Evolutionary conservation across 37 sponge, comb jelly and placozoan species (phyloP).

Genomic region (Theonella swinhoei): DNA sequence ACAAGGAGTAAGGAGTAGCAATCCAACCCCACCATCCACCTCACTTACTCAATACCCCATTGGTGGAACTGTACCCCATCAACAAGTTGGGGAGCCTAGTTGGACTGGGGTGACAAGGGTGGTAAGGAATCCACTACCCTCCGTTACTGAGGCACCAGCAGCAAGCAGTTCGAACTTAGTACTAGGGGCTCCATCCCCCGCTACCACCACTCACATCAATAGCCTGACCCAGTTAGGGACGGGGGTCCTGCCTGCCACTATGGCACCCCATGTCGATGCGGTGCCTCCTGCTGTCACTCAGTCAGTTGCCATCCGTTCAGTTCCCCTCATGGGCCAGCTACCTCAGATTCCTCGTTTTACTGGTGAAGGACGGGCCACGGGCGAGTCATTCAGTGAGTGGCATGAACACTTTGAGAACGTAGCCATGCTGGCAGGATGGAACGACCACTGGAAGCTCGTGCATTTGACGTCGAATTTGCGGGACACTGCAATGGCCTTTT

Average conservation of each 20-base stretch:
- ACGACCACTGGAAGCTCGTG: slow-evolving; percentile 36
- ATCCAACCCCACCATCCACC: not conserved
- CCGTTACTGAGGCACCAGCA: not conserved
- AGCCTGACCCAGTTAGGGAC: not conserved
- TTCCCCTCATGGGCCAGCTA: slow-evolving; percentile 10
- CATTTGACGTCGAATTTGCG: slow-evolving; percentile 37
- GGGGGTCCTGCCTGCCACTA: not conserved
- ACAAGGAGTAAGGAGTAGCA: not conserved
- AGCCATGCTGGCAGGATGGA: slow-evolving; percentile 35
- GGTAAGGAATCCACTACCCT: not conserved
- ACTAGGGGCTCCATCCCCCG: not conserved
- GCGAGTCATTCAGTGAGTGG: slow-evolving; percentile 60
- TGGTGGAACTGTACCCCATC: not conserved
- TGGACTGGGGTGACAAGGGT: not conserved
- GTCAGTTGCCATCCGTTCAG: not conserved
- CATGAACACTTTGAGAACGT: slow-evolving; percentile 53
- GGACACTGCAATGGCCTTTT: slow-evolving; percentile 54
- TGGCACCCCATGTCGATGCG: not conserved
- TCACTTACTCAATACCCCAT: not conserved
- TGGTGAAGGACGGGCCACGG: slow-evolving; percentile 32
- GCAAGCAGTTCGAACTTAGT: not conserved
- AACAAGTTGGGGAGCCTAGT: not conserved
- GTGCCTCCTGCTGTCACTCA: not conserved
- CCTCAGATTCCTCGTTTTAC: slow-evolving; percentile 50
- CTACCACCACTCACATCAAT: not conserved